Conservation (phyloP, 2,797 vertebrate genomes). For the Poecilia velifera region DNA sequence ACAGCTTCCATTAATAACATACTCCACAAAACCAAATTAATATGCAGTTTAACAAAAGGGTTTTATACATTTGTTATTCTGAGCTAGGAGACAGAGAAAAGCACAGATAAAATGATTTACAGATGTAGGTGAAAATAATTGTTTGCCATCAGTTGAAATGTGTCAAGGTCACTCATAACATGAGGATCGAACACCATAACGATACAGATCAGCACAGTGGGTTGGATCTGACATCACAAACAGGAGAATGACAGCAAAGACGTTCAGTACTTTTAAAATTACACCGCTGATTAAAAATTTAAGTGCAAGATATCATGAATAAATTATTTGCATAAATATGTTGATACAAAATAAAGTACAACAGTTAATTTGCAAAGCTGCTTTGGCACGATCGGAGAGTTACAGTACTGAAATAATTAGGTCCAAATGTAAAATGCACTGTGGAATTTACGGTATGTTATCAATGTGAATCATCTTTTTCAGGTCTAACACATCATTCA, state of each 20-base stretch:
- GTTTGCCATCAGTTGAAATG: not conserved
- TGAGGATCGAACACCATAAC: slow-evolving; percentile 19
- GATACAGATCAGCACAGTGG: slow-evolving; percentile 20
- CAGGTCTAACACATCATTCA: slow-evolving; percentile 14
- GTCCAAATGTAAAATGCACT: slow-evolving; percentile 28
- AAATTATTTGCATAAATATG: slow-evolving; percentile 46
- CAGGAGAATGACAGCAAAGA: slow-evolving; percentile 2
- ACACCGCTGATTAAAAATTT: slow-evolving; percentile 13
- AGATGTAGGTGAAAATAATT: slow-evolving; percentile 22
- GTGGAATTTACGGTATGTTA: slow-evolving; percentile 17
- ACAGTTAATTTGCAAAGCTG: slow-evolving; percentile 38
- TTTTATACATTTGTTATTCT: slow-evolving; percentile 25
- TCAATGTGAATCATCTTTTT: slow-evolving; percentile 5
- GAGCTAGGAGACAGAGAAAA: slow-evolving; percentile 19
- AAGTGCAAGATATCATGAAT: slow-evolving; percentile 29
- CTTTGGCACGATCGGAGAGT: slow-evolving; percentile 62
- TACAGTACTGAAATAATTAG: slow-evolving; percentile 45
- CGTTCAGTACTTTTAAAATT: slow-evolving; percentile 7
- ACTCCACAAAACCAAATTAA: slow-evolving; percentile 12
- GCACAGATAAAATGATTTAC: slow-evolving; percentile 16
- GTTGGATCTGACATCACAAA: slow-evolving; percentile 23
- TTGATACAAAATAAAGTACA: slow-evolving; percentile 13
- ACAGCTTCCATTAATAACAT: slow-evolving; percentile 6
- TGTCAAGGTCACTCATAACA: not conserved
- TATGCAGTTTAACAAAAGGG: slow-evolving; percentile 47